Percentiles rank a stretch among this genome's conserved stretches.
phyloP scores from a whole-genome alignment of 2,797 vertebrate species.

The Pelochelys cantorii region DNA sequence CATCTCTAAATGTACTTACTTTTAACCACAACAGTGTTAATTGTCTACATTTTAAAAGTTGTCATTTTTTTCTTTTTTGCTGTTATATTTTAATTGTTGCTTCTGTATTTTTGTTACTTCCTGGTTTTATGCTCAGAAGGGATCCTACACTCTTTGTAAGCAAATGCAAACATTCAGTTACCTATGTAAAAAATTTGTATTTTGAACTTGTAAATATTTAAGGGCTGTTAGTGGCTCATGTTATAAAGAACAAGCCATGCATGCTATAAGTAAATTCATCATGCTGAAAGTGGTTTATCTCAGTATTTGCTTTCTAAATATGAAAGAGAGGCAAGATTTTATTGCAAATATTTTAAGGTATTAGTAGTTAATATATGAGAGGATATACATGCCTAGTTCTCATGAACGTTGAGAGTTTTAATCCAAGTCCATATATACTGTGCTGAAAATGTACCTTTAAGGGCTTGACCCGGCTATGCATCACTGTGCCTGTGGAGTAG shows the following conservation, averaged over 20 bases:
- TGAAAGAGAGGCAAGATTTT: not conserved
- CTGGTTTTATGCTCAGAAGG: slow-evolving; percentile 19
- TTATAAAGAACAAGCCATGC: slow-evolving; percentile 50
- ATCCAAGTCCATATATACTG: fast-evolving
- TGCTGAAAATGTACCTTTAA: not conserved
- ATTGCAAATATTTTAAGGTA: not conserved
- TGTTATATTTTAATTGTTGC: not conserved
- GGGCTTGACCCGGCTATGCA: fast-evolving
- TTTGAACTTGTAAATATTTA: slow-evolving; percentile 74
- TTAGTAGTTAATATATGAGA: not conserved
- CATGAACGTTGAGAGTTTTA: not conserved
- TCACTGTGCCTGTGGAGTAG: not conserved
- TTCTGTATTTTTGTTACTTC: not conserved
- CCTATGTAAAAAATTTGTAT: slow-evolving; percentile 49
- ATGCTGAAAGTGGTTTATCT: slow-evolving; percentile 53
- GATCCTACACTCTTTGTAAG: slow-evolving; percentile 28
- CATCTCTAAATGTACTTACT: slow-evolving; percentile 18
- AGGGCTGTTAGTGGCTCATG: slow-evolving; percentile 63
- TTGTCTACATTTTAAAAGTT: slow-evolving; percentile 32
- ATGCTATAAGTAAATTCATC: slow-evolving; percentile 72
- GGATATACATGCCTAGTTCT: not conserved
- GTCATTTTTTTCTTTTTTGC: not conserved
- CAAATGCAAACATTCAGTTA: slow-evolving; percentile 10
- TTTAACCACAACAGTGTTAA: slow-evolving; percentile 62
- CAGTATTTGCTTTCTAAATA: slow-evolving; percentile 43